Conservation (phyloP, 2,797 vertebrate species). For the Thaleichthys pacificus region DNA sequence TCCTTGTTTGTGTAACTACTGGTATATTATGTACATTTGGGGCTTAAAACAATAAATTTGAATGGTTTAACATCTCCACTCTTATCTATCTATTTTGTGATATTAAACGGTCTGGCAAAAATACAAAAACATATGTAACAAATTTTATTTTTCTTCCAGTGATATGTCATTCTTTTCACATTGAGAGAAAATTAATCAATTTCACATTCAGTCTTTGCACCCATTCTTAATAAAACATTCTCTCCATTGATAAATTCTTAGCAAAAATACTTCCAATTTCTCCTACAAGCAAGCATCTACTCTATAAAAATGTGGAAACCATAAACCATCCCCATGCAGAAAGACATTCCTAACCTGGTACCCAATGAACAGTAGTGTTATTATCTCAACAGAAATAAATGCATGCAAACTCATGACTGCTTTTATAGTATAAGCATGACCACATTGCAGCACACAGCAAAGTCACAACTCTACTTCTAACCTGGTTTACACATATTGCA, state of each 20-base stretch:
- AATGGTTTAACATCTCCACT: constrained; percentile 66
- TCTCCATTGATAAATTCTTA: constrained; percentile 64
- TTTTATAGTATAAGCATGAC: not conserved
- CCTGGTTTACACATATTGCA: constrained; percentile 55
- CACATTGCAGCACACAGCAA: not conserved
- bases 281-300: constrained; percentile 59
- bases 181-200: constrained; percentile 44
- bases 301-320: constrained; percentile 39
- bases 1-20: constrained; percentile 76
- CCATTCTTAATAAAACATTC: constrained; percentile 70
- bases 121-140: constrained; percentile 2
- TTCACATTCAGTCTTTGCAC: constrained; percentile 60
- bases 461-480: constrained; percentile 2
- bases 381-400: constrained; percentile 21
- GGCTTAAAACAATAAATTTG: constrained; percentile 76
- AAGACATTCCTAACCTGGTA: not conserved
- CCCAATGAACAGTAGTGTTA: constrained; percentile 25
- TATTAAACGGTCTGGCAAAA: not conserved
- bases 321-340: constrained; percentile 32
- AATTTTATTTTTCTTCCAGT: constrained; percentile 43
- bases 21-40: constrained; percentile 81
- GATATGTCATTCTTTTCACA: constrained; percentile 62
- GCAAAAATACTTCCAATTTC: constrained; percentile 64
- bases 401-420: constrained; percentile 16
- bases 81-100: not conserved